These are phyloP conservation scores for Antennarius striatus DNA, from an alignment of 2,113 vertebrate species.

Conservation along the genomic window DNA sequence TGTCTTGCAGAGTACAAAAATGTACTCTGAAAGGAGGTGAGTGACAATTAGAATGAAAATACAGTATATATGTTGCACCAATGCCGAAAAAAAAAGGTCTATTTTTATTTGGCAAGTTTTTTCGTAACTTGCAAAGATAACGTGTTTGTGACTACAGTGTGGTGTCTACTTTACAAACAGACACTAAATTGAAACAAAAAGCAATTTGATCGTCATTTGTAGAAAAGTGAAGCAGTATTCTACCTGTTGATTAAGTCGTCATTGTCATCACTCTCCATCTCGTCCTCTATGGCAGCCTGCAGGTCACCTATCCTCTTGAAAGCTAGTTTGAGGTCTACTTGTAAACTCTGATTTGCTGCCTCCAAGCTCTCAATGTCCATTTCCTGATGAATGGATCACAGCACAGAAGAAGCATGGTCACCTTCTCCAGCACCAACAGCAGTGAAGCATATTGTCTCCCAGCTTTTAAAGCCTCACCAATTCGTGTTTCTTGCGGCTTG, in stretches of 20 bases:
- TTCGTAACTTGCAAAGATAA: conserved; percentile 14
- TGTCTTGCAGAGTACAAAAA: background rate
- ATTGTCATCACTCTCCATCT: conserved; percentile 97
- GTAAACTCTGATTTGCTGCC: conserved; percentile 96
- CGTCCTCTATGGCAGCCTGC: conserved; percentile 97
- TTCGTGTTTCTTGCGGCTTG: conserved; percentile 96
- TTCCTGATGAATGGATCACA: conserved; percentile 79
- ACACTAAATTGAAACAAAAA: conserved; percentile 9
- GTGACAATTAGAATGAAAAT: conserved; percentile 33
- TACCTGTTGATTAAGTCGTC: conserved; percentile 97
- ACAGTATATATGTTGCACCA: conserved; percentile 28
- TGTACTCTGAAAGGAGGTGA: conserved; percentile 23
- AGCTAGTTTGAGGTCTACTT: conserved; percentile 96
- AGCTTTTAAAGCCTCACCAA: conserved; percentile 80
- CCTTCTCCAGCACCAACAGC: conserved; percentile 7
- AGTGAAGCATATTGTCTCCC: conserved; percentile 6
- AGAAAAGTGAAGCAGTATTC: conserved; percentile 27
- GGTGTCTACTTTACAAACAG: background rate
- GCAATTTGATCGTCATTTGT: background rate
- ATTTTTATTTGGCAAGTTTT: conserved; percentile 27
- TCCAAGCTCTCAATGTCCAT: conserved; percentile 98
- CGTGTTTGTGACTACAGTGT: conserved; percentile 9
- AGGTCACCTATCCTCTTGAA: conserved; percentile 98
- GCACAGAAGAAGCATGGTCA: conserved; percentile 27
- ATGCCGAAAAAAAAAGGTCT: background rate